Evolutionary conservation across 1,140 invertebrate genomes (phyloP).

Genomic region (Agrilus planipennis): DNA sequence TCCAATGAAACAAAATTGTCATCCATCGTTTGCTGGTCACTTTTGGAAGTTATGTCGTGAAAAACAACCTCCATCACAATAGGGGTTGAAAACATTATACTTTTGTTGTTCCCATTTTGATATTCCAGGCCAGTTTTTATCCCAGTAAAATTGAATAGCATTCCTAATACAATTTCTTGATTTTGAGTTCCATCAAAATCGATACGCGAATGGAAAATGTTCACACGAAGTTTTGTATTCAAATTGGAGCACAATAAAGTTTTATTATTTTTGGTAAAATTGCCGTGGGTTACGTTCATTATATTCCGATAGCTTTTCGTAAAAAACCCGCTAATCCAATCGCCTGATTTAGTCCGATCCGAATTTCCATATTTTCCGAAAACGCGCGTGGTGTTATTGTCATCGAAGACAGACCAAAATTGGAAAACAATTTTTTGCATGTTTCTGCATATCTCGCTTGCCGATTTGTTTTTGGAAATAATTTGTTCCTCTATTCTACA

Average conservation of each 20-base stretch:
- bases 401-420: conserved; percentile 27
- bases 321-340: conserved; percentile 44
- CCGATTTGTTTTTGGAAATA: conserved; percentile 29
- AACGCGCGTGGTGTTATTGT: conserved; percentile 29
- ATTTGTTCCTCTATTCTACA: conserved; percentile 27
- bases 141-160: conserved; percentile 15
- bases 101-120: not conserved
- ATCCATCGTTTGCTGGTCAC: conserved; percentile 19
- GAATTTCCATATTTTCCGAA: conserved; percentile 49
- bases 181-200: conserved; percentile 17
- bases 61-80: conserved; percentile 20
- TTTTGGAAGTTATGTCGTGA: conserved; percentile 25
- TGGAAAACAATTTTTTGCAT: conserved; percentile 37
- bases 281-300: conserved; percentile 14
- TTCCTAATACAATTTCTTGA: conserved; percentile 26
- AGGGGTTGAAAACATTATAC: conserved; percentile 8
- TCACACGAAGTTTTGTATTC: conserved; percentile 14
- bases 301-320: conserved; percentile 37
- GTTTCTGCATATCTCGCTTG: conserved; percentile 32
- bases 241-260: conserved; percentile 21
- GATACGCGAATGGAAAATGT: conserved; percentile 26
- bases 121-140: conserved; percentile 7
- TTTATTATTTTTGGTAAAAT: conserved; percentile 12
- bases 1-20: conserved; percentile 25
- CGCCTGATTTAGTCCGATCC: conserved; percentile 30